Percentiles rank a stretch among this genome's conserved stretches.
phyloP scores from a whole-genome alignment of 2,113 vertebrate species.

The Proterorhinus semilunaris region DNA sequence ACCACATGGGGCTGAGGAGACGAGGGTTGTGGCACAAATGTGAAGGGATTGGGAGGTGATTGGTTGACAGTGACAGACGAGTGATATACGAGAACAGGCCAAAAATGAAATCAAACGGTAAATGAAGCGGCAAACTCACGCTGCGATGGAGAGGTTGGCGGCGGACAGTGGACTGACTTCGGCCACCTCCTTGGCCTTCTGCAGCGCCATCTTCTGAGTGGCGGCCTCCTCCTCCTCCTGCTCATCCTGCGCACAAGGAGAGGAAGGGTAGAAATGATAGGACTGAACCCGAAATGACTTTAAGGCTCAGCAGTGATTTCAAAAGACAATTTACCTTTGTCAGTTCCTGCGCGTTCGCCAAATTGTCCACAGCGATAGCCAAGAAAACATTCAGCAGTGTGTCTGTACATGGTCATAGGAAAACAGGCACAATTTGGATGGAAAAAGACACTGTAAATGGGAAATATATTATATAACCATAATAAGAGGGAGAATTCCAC shows the following conservation, averaged over 20 bases:
- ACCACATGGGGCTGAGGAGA: too few relatives aligned
- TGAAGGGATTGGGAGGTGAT: too few relatives aligned
- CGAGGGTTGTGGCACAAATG: too few relatives aligned
- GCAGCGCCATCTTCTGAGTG: conserved; percentile 91
- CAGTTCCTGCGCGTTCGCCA: conserved; percentile 90
- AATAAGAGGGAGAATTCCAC: too few relatives aligned
- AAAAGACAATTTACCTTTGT: conserved; percentile 81
- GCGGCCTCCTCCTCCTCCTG: conserved; percentile 94
- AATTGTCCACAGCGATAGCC: conserved; percentile 93
- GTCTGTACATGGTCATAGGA: conserved; percentile 77
- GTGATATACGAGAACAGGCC: not conserved
- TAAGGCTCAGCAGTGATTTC: not conserved
- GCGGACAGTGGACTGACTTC: conserved; percentile 96
- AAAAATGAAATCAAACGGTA: not conserved
- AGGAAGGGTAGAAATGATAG: too few relatives aligned
- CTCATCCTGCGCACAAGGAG: conserved; percentile 80
- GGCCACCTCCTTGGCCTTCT: conserved; percentile 96
- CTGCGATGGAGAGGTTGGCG: conserved; percentile 89
- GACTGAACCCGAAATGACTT: too few relatives aligned
- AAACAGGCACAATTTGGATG: not conserved
- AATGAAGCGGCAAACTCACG: conserved; percentile 78
- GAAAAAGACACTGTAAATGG: too few relatives aligned
- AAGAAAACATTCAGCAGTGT: conserved; percentile 94
- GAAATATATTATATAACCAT: too few relatives aligned
- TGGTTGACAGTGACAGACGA: too few relatives aligned